These are phyloP conservation scores for Diorhabda sublineata DNA, from an alignment of 1,140 invertebrate species.

Conservation along the genomic window DNA sequence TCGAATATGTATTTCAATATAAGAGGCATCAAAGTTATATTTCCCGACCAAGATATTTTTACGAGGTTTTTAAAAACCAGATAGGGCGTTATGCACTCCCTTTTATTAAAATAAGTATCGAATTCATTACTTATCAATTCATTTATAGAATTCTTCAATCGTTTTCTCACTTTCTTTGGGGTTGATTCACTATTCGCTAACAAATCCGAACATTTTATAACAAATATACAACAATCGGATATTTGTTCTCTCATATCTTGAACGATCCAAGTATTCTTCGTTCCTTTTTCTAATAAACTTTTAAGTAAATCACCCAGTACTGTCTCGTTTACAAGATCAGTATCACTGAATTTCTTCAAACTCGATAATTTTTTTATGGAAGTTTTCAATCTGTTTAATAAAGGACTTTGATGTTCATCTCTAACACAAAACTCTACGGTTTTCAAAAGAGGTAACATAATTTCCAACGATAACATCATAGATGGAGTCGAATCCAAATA, in stretches of 20 bases:
- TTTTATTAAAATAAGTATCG: constrained; percentile 56
- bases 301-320: constrained; percentile 56
- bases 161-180: constrained; percentile 44
- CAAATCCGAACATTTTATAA: constrained; percentile 58
- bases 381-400: constrained; percentile 58
- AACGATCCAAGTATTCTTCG: constrained; percentile 58
- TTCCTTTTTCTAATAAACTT: constrained; percentile 60
- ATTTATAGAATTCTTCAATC: constrained; percentile 45
- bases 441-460: constrained; percentile 61
- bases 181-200: constrained; percentile 34
- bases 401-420: constrained; percentile 62
- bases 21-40: constrained; percentile 53
- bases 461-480: constrained; percentile 61
- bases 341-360: constrained; percentile 59
- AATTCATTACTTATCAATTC: constrained; percentile 54
- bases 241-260: constrained; percentile 65
- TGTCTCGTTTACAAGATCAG: constrained; percentile 54
- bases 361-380: constrained; percentile 59
- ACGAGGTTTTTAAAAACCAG: constrained; percentile 62
- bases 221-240: constrained; percentile 61
- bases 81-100: constrained; percentile 59
- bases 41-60: constrained; percentile 59
- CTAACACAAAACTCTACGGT: constrained; percentile 64
- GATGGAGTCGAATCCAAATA: constrained; percentile 64
- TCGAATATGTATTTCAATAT: constrained; percentile 60